Conservation (phyloP, 2,797 vertebrate species). For the Sebastes minor region DNA sequence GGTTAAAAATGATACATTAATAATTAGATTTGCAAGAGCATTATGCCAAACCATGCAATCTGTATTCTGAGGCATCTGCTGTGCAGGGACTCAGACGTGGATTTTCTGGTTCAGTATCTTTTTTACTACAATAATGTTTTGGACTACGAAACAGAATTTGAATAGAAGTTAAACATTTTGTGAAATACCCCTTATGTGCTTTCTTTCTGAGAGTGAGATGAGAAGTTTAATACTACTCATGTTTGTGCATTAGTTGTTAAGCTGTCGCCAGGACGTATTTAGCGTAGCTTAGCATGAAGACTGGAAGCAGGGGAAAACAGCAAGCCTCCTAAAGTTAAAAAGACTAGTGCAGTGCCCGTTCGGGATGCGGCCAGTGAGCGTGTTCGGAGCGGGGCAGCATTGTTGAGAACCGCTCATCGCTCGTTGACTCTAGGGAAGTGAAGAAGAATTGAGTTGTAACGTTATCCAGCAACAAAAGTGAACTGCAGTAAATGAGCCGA, state of each 20-base stretch:
- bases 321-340: neutral
- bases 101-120: neutral
- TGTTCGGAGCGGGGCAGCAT: too few relatives aligned
- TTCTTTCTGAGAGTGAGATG: neutral
- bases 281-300: neutral
- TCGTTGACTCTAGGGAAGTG: too few relatives aligned
- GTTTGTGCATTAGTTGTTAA: neutral
- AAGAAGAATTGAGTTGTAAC: too few relatives aligned
- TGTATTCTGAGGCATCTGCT: neutral
- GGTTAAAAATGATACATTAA: neutral
- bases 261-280: neutral
- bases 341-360: too few relatives aligned
- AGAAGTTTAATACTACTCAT: too few relatives aligned
- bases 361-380: too few relatives aligned
- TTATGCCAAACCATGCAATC: neutral
- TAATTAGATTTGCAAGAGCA: constrained; percentile 10
- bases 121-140: neutral
- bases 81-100: neutral
- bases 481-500: too few relatives aligned
- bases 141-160: neutral
- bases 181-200: neutral
- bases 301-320: neutral
- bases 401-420: too few relatives aligned
- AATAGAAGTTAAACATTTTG: too few relatives aligned
- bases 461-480: too few relatives aligned